Conservation (phyloP, 2,797 vertebrate species). For the Orestias chungarensis region DNA sequence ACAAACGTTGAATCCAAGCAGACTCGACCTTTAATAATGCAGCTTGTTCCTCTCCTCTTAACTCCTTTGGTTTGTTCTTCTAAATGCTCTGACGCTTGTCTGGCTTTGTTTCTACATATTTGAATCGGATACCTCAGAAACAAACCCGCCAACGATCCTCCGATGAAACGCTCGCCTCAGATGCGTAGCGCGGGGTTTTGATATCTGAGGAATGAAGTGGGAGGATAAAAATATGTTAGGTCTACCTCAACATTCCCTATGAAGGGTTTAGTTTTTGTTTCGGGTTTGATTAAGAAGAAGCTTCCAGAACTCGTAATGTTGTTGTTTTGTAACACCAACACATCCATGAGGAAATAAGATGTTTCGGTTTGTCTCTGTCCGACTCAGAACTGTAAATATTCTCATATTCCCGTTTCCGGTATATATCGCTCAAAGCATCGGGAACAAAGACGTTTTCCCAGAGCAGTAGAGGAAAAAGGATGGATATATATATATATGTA, state of each 20-base stretch:
- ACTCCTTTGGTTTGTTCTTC: background rate
- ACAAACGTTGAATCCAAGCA: background rate
- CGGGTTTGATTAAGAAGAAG: background rate
- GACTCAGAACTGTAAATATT: background rate
- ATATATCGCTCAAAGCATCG: constrained; percentile 9
- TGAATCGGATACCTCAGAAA: constrained; percentile 7
- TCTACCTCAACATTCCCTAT: constrained; percentile 21
- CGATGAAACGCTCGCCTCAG: constrained; percentile 7
- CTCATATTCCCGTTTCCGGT: background rate
- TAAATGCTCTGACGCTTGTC: constrained; percentile 9
- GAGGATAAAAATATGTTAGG: constrained; percentile 19
- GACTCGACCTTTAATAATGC: background rate
- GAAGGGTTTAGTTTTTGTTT: background rate
- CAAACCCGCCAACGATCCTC: background rate
- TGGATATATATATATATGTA: too few relatives aligned
- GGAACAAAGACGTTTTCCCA: constrained; percentile 12
- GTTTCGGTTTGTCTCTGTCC: background rate
- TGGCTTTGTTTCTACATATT: constrained; percentile 13
- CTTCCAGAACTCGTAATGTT: background rate
- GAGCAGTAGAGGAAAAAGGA: constrained; percentile 6
- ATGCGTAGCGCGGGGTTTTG: constrained; percentile 20
- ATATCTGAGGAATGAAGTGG: constrained; percentile 48
- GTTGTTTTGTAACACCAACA: background rate
- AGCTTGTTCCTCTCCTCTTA: background rate
- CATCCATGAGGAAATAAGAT: background rate